phyloP scores from a whole-genome alignment of 2,113 vertebrate species.

The Desmodus rotundus region DNA sequence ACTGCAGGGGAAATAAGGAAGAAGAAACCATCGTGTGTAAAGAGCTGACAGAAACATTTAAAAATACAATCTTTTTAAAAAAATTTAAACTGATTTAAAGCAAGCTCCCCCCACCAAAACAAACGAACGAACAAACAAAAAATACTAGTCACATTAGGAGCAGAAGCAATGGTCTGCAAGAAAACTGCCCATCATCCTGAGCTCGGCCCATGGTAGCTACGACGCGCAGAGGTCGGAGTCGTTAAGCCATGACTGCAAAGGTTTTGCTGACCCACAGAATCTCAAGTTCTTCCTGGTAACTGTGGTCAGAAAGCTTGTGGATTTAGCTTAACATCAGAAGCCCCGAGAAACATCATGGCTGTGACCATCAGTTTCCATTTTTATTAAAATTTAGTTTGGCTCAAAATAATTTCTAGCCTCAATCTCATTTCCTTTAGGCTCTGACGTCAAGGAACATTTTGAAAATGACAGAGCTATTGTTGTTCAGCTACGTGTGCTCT shows the following conservation, averaged over 20 bases:
- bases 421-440: constrained; percentile 36
- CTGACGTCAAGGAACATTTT: background rate
- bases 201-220: background rate
- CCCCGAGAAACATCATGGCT: background rate
- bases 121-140: background rate
- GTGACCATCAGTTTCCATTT: constrained; percentile 2
- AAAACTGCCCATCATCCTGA: background rate
- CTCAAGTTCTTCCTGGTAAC: background rate
- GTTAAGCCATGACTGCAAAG: background rate
- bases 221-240: background rate
- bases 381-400: constrained; percentile 52
- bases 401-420: constrained; percentile 50
- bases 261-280: constrained; percentile 8
- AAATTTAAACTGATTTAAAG: background rate
- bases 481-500: background rate
- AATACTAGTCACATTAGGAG: background rate
- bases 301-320: background rate
- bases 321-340: background rate
- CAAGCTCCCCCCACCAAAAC: background rate
- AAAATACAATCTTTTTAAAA: background rate
- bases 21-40: background rate
- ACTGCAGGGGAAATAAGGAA: constrained; percentile 75
- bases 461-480: constrained; percentile 22
- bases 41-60: background rate
- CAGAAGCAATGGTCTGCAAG: background rate